Evolutionary conservation across 1,140 invertebrate genomes (phyloP), one percentile per base, ranked within the genome.

Genomic region (Trichonephila inaurata): DNA sequence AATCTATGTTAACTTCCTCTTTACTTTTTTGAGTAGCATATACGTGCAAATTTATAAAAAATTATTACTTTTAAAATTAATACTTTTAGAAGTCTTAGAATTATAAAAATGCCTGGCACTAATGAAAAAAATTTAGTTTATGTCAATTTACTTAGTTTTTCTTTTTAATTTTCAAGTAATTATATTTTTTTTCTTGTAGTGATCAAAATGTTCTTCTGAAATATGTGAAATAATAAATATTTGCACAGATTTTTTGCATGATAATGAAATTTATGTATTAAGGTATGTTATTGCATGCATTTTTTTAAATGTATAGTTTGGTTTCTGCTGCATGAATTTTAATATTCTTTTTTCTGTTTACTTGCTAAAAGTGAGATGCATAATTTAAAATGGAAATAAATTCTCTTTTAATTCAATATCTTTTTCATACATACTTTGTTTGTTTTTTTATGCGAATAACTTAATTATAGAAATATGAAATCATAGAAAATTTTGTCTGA

Each of bases 201-300:
- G 66, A 69, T 69, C n/a, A 69, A 69, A 69, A n/a, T 24, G 14
- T 69, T n/a, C n/a, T 24, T 24, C 24, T 66, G 28, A 28, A 28
- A 44, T 33, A 82, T 82, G 33, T 19, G 12, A 8, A 14, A 82
- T n/a, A 60, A 58, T 86, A 60, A 86, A 40, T 86, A 24, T 16
- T 21, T 86, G 19, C 83, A 86, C 21, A 60, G 83, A 60, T 86
- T 86, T 40, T 61, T 61, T 86, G 83, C n/a, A 86, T 86, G 83
- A 51, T 10, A 33, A 82, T 82, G 44, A 61, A n/a, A 60, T 60
- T 4, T 86, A 19, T 60, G n/a, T 86, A 61, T 86, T 21, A 82
- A 86, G 83, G 83, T 86, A 86, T 61, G 83, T 86, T 86, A 16
- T 8, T n/a, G 24, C 60, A 61, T 51, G 19, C 21, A 14, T 86